Base-by-base conservation (phyloP, 1,140 invertebrate species). In the Drosophila nebulosa region DNA sequence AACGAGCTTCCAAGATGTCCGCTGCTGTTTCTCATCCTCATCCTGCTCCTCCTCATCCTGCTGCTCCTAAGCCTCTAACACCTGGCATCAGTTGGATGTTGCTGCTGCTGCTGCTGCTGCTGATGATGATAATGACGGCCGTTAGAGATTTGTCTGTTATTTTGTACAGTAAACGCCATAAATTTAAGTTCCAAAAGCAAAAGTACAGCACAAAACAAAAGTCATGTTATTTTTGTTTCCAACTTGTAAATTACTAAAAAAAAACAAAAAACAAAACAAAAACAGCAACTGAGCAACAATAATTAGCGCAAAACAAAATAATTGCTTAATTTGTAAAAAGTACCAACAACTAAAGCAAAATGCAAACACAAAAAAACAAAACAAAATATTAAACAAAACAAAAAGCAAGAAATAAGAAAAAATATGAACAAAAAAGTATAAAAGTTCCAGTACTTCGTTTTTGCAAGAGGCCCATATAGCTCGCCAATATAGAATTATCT, bases 391-490 rank as follows among this genome's bases (percentile, higher is more conserved):
- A 55, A 62, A 72, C 63, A 59, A 55, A 62, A 72, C 63, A 59
- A 69, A 64, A 74, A 61, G 61, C 55, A 76, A 73, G 70, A 73
- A 76, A 61, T 61, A 74, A 60, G 27, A 24, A 61, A 65, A 56
- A 66, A 42, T 61, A 71, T 68, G 63, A 75, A 75, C 46, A 57
- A 69, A 75, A 69, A 51, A 46, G 27, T 51, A 70, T 61, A 86
- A 77, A 85, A 90, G 86, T 79, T 89, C 78, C 78, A 89, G 81
- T 85, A 91, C 91, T 91, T 91, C 91, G 91, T 91, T 91, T 91
- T 91, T 91, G 91, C 91, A 91, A 91, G 91, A 91, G 90, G 91
- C 91, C 91, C 91, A 91, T 91, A 91, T 91, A 91, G 91, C 91
- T 91, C 91, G 91, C 91, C 91, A 91, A 91, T 91, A 91, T 90